Evolutionary conservation across 2,113 vertebrate genomes (phyloP), one percentile per base, ranked within the genome.

Genomic region (Monopterus albus): DNA sequence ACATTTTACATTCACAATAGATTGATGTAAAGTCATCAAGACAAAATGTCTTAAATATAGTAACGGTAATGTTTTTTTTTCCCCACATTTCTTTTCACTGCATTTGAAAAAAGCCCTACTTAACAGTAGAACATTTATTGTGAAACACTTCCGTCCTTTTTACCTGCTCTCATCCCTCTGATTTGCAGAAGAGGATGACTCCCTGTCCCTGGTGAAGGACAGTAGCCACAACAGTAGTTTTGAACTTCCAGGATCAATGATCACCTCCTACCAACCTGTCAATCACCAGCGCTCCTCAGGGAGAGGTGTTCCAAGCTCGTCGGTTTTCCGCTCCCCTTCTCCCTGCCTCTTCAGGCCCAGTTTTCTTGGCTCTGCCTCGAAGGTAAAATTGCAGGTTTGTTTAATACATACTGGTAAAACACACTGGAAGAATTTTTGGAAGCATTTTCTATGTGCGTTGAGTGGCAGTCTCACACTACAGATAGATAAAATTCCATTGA

Each of bases 181-280:
- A 0, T 66, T 55, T 63, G 26, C 87, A 98, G 97, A 98, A 69
- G 97, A 99, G 65, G 97, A 99, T 6, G 97, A 96, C 2, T 95
- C 93, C 56, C 90, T 94, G 9, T 94, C 93, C 1, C 81, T 95
- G 38, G 92, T 92, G 0, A 99, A 98, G 79, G 97, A 99, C 42
- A 96, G 88, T 82, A 98, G 98, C 86, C 96, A 98, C 77, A 98
- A 98, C 88, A 98, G 96, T 91, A 99, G 98, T 91, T 98, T 99
- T 79, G 98, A 99, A 78, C 85, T 99, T 10, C 94, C 95, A 6
- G 94, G 94, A 29, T 99, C 97, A 68, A 98, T 97, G 91, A 95
- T 99, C 56, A 96, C 97, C 0, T 98, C 96, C 0, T 99, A 99
- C 76, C 98, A 99, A 77, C 98, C 97, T 1, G 91, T 94, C 50